Percentiles rank a stretch among this genome's conserved stretches.
Conservation (phyloP, 2,113 vertebrate genomes). For the Aldabrachelys gigantea region DNA sequence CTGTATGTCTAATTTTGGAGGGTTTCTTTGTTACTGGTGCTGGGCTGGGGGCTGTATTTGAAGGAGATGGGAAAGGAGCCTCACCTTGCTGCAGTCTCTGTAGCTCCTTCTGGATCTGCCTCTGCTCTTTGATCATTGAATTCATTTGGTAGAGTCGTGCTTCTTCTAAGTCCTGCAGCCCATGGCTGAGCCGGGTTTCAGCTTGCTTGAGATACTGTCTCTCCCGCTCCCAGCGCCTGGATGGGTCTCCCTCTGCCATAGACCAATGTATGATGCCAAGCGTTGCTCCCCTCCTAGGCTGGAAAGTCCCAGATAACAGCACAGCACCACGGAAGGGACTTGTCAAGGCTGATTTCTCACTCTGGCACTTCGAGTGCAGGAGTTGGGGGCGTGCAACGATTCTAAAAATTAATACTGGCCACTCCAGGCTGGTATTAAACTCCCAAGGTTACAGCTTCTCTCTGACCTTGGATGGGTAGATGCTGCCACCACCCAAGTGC, state of each 20-base stretch:
- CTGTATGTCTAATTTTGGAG: neutral
- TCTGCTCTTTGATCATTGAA: conserved; percentile 66
- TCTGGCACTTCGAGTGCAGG: too few relatives aligned
- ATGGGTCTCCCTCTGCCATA: neutral
- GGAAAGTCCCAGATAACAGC: neutral
- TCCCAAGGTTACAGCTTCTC: too few relatives aligned
- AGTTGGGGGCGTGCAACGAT: too few relatives aligned
- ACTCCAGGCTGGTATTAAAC: too few relatives aligned
- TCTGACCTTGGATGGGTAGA: too few relatives aligned
- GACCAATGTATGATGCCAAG: too few relatives aligned
- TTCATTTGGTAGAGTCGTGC: conserved; percentile 49
- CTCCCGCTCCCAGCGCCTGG: conserved; percentile 59
- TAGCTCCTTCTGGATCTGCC: conserved; percentile 61
- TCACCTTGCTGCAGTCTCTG: conserved; percentile 59
- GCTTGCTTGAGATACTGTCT: conserved; percentile 52
- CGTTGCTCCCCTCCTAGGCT: neutral
- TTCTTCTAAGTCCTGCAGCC: conserved; percentile 52
- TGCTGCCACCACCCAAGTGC: too few relatives aligned
- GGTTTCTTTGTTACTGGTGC: neutral
- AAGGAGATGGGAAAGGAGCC: neutral
- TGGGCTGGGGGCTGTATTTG: rapidly evolving
- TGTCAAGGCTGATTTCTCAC: neutral
- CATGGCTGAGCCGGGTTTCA: conserved; percentile 61
- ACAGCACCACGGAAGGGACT: neutral
- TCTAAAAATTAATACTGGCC: too few relatives aligned